phyloP scores from a whole-genome alignment of 2,113 vertebrate genomes.

The Cephalophus harveyi region DNA sequence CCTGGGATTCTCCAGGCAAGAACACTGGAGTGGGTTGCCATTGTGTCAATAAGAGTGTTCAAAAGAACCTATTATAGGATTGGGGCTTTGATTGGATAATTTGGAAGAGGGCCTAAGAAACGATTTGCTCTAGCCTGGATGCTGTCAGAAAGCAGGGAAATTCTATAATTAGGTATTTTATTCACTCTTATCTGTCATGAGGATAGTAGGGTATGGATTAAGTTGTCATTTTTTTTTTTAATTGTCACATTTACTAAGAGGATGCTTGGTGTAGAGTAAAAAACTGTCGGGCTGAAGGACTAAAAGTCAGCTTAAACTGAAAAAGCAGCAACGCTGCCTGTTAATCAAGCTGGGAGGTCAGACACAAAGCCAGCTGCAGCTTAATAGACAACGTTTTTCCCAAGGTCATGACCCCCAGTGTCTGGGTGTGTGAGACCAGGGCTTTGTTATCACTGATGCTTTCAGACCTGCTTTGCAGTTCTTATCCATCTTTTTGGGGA shows the following conservation, averaged over 20 bases:
- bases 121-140: neutral
- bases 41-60: neutral
- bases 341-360: neutral
- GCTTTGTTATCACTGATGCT: neutral
- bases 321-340: neutral
- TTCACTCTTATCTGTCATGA: neutral
- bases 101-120: neutral
- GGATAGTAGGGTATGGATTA: neutral
- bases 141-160: neutral
- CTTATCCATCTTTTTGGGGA: neutral
- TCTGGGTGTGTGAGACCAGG: neutral
- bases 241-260: neutral
- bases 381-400: neutral
- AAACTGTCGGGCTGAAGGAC: neutral
- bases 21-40: no score
- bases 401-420: neutral
- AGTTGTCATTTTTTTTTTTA: neutral
- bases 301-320: neutral
- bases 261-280: neutral
- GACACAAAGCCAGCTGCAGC: neutral
- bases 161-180: neutral
- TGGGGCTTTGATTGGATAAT: neutral
- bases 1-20: no score
- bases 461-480: neutral
- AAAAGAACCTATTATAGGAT: neutral